These are phyloP conservation scores for Leptatherina wallacei DNA, from an alignment of 2,797 vertebrate genomes.

Conservation along the genomic window DNA sequence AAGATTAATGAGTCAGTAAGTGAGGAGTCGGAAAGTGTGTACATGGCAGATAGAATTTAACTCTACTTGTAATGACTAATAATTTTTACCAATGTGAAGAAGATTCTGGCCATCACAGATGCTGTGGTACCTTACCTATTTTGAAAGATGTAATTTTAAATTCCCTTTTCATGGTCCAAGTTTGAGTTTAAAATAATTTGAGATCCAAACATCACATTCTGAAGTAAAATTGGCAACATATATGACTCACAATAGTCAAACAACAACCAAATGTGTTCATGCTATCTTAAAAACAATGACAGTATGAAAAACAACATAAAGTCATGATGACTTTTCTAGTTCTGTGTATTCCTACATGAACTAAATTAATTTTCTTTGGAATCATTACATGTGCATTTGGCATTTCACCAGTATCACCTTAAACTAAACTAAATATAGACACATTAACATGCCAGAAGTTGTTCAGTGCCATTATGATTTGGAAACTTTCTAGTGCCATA, in stretches of 20 bases:
- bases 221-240: conserved; percentile 4
- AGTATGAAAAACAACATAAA: neutral
- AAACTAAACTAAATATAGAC: neutral
- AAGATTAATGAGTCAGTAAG: conserved; percentile 60
- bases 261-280: neutral
- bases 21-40: conserved; percentile 39
- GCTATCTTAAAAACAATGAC: neutral
- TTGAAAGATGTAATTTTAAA: neutral
- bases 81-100: conserved; percentile 18
- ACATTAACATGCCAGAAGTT: too few species aligned
- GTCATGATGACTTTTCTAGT: neutral
- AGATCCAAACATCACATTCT: neutral
- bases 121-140: neutral
- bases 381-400: conserved; percentile 8
- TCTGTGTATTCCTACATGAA: neutral
- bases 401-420: conserved; percentile 25
- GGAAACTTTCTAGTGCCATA: too few species aligned
- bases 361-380: neutral
- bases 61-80: conserved; percentile 16
- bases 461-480: too few species aligned
- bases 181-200: neutral
- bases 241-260: neutral
- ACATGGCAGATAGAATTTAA: conserved; percentile 19
- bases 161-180: conserved; percentile 3
- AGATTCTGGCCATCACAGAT: conserved; percentile 3